phyloP scores from a whole-genome alignment of 2,888 invertebrate species.

The Trachelus stipa region DNA sequence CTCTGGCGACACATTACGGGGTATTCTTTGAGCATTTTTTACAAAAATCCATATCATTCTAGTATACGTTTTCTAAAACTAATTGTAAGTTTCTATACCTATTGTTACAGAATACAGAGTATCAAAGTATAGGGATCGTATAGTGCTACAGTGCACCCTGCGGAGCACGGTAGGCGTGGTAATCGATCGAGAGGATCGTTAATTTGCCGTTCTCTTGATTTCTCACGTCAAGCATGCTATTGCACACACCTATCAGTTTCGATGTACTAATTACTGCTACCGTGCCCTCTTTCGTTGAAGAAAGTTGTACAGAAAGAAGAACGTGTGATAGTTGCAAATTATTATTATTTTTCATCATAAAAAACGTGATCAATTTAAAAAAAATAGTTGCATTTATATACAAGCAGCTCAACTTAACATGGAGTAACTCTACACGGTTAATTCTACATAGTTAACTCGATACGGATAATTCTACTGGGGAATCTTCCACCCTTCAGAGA shows the following conservation, averaged over 20 bases:
- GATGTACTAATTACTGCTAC: background rate
- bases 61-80: background rate
- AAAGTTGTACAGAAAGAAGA: background rate
- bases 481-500: too few relatives aligned
- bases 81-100: background rate
- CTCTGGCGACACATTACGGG: too few relatives aligned
- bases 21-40: too few relatives aligned
- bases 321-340: background rate
- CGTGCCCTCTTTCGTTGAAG: background rate
- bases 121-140: background rate
- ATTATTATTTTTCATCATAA: background rate
- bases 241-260: background rate
- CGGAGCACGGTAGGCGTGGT: background rate
- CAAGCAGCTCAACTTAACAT: too few relatives aligned
- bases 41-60: background rate
- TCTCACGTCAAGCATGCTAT: background rate
- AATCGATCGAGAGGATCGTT: slow-evolving; percentile 3
- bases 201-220: slow-evolving; percentile 9
- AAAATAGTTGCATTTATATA: too few relatives aligned
- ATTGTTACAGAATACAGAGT: background rate
- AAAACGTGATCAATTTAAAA: background rate
- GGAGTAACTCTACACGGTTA: too few relatives aligned
- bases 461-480: too few relatives aligned
- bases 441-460: too few relatives aligned
- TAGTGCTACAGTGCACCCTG: background rate